These are phyloP conservation scores for Lichenostomus cassidix DNA, from an alignment of 2,113 vertebrate genomes.

Conservation along the genomic window DNA sequence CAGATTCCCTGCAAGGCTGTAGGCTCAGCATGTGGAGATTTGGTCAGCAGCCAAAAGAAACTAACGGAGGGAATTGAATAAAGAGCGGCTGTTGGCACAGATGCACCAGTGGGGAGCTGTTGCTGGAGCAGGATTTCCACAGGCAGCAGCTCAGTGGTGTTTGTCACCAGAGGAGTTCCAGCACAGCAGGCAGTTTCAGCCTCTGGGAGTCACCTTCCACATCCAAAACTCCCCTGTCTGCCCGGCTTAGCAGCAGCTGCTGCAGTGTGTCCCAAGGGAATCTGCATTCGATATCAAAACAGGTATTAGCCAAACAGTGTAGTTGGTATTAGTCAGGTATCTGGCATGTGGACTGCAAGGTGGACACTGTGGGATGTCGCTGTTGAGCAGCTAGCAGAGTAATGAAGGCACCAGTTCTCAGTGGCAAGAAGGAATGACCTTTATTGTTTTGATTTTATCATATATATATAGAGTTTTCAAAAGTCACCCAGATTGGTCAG, in stretches of 20 bases:
- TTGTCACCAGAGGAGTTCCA: not conserved
- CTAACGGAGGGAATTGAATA: not conserved
- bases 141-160: not conserved
- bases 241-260: not conserved
- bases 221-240: accelerated
- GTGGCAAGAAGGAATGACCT: too few species aligned
- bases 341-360: not conserved
- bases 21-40: not conserved
- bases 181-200: not conserved
- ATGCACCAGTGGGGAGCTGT: accelerated
- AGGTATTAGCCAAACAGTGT: not conserved
- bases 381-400: too few species aligned
- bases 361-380: not conserved
- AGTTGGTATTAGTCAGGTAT: not conserved
- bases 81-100: not conserved
- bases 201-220: not conserved
- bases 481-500: too few species aligned
- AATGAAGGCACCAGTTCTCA: too few species aligned
- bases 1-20: not conserved
- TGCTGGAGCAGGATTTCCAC: not conserved
- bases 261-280: accelerated
- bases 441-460: too few species aligned
- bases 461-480: too few species aligned
- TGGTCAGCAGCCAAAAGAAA: not conserved
- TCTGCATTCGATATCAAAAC: not conserved